Percentiles rank a stretch among this genome's conserved stretches.
phyloP scores from a whole-genome alignment of 2,888 invertebrate species.

The Sialis lutaria region DNA sequence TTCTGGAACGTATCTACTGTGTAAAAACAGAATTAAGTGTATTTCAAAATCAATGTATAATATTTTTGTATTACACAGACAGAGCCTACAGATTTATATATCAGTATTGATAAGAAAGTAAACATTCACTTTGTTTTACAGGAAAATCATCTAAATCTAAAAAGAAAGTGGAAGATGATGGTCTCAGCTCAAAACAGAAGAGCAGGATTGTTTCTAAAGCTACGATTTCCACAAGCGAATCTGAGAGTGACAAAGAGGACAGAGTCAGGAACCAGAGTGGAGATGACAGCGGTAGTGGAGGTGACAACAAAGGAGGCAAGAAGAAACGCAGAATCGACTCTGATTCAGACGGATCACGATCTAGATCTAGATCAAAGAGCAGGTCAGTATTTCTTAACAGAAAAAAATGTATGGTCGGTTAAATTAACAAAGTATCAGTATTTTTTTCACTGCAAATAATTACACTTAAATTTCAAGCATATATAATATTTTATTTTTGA shows the following conservation, averaged over 20 bases:
- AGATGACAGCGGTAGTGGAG: conserved; percentile 29
- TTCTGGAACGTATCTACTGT: too few species aligned
- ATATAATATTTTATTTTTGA: too few species aligned
- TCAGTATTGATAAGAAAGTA: too few species aligned
- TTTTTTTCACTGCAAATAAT: too few species aligned
- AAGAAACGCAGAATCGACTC: conserved; percentile 40
- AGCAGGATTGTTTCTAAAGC: conserved; percentile 84
- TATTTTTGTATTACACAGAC: too few species aligned
- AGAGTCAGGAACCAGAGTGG: conserved; percentile 37
- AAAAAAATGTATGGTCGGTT: too few species aligned
- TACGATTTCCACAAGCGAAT: conserved; percentile 83
- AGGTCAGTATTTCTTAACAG: conserved; percentile 13
- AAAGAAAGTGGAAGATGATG: conserved; percentile 34
- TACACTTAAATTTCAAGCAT: too few species aligned
- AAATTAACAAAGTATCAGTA: too few species aligned
- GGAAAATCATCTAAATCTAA: conserved; percentile 10
- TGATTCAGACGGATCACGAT: conserved; percentile 34
- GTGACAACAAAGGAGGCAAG: conserved; percentile 27
- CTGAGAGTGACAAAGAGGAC: conserved; percentile 41
- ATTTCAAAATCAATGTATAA: too few species aligned
- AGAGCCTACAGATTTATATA: too few species aligned
- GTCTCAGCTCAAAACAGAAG: conserved; percentile 68
- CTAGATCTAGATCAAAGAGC: conserved; percentile 25
- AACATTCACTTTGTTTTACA: too few species aligned
- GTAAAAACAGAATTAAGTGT: too few species aligned